Conservation (phyloP, 2,888 invertebrate genomes). For the Acleris literana region DNA sequence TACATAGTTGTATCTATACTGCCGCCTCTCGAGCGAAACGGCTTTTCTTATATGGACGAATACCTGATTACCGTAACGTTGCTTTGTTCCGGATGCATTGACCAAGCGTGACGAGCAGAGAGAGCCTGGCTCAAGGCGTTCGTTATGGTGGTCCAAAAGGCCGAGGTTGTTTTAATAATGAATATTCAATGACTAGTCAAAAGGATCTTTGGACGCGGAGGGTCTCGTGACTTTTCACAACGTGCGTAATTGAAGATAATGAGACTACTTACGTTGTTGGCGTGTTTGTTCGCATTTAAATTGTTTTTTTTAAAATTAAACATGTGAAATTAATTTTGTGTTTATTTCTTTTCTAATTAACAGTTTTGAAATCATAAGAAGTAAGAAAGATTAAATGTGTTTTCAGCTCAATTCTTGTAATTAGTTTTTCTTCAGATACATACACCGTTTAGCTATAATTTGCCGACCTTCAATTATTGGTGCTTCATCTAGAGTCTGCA, state of each 20-base stretch:
- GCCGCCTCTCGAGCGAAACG: constrained; percentile 1
- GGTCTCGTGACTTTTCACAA: constrained; percentile 14
- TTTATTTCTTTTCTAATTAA: not conserved
- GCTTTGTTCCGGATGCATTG: constrained; percentile 10
- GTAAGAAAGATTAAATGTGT: too few relatives aligned
- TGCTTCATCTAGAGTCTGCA: too few relatives aligned
- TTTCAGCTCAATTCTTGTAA: too few relatives aligned
- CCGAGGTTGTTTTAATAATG: constrained; percentile 26
- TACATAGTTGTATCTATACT: constrained; percentile 20
- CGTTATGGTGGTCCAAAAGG: constrained; percentile 26
- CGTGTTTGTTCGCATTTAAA: not conserved
- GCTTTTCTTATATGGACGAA: constrained; percentile 28
- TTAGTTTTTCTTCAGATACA: too few relatives aligned
- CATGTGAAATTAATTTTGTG: too few relatives aligned
- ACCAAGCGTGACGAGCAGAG: constrained; percentile 20
- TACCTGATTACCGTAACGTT: constrained; percentile 17
- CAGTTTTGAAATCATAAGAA: too few relatives aligned
- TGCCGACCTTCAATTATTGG: too few relatives aligned
- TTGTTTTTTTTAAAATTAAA: constrained; percentile 12
- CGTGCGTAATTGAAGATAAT: constrained; percentile 6
- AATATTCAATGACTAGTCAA: constrained; percentile 37
- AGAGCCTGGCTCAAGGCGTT: constrained; percentile 19
- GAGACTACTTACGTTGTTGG: constrained; percentile 4
- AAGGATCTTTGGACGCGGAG: constrained; percentile 22
- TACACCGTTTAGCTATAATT: too few relatives aligned